phyloP scores from a whole-genome alignment of 2,888 invertebrate species.

The Aleiodes alternator region DNA sequence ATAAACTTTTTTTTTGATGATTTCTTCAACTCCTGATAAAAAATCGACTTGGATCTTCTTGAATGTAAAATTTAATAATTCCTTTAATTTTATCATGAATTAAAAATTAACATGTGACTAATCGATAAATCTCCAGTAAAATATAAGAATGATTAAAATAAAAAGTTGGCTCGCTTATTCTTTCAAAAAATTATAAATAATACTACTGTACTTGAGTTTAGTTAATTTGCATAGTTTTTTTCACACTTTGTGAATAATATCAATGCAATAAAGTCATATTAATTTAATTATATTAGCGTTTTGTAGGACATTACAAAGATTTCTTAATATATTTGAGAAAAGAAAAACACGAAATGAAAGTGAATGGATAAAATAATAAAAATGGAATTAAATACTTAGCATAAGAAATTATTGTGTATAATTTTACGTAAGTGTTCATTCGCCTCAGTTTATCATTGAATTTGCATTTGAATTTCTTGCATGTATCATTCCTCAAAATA shows the following conservation, averaged over 20 bases:
- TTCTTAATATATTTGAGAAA: conserved; percentile 46
- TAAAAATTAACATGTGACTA: neutral
- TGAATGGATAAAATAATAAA: conserved; percentile 24
- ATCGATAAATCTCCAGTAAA: conserved; percentile 1
- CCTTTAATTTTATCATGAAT: neutral
- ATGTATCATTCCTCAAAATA: neutral
- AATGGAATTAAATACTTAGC: conserved; percentile 43
- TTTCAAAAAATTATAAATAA: no score
- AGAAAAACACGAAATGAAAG: neutral
- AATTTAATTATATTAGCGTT: conserved; percentile 42
- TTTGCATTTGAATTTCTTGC: conserved; percentile 12
- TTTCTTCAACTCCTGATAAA: neutral
- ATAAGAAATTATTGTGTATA: conserved; percentile 31
- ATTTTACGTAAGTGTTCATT: conserved; percentile 2
- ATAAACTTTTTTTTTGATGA: neutral
- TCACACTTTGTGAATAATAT: conserved; percentile 24
- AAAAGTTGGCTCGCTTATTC: no score
- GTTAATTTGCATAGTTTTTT: neutral
- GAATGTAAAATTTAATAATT: neutral
- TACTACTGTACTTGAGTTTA: neutral
- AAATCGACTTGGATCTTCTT: conserved; percentile 3
- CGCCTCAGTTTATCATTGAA: neutral
- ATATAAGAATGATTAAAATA: no score
- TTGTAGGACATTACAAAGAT: conserved; percentile 48
- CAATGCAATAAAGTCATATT: conserved; percentile 52